Conservation (phyloP, 1,140 invertebrate genomes). For the Drosophila truncata region DNA sequence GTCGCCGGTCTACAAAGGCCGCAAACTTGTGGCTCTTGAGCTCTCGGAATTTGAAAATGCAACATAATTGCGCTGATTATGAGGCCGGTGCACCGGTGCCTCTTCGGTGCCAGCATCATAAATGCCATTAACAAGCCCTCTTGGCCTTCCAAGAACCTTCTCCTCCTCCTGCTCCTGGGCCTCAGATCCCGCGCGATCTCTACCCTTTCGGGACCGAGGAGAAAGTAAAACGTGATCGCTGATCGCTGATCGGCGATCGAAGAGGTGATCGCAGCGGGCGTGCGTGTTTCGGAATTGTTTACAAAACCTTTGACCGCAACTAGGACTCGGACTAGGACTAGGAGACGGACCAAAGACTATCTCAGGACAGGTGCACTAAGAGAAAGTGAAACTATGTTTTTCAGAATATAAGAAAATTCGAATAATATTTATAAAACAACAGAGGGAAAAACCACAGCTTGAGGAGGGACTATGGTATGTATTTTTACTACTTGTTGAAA, state of each 20-base stretch:
- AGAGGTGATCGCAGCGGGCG: slow-evolving; percentile 34
- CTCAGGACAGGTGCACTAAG: slow-evolving; percentile 1
- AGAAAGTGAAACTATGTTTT: not conserved
- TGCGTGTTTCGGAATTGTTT: slow-evolving; percentile 38
- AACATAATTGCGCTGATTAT: slow-evolving; percentile 84
- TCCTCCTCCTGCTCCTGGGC: not conserved
- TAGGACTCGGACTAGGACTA: slow-evolving; percentile 30
- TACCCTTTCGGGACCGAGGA: slow-evolving; percentile 28
- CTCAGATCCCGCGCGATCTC: not conserved
- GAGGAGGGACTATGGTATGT: no score
- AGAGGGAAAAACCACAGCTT: no score
- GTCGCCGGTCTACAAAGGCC: slow-evolving; percentile 54
- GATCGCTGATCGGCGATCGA: not conserved
- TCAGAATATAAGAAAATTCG: no score
- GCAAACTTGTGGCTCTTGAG: slow-evolving; percentile 55
- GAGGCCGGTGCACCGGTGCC: slow-evolving; percentile 14
- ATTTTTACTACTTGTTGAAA: no score
- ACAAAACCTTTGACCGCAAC: slow-evolving; percentile 46
- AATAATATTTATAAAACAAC: no score
- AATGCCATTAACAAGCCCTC: slow-evolving; percentile 76
- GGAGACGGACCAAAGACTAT: slow-evolving; percentile 24
- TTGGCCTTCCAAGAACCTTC: slow-evolving; percentile 65
- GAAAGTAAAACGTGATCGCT: slow-evolving; percentile 55
- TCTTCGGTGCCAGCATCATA: slow-evolving; percentile 48
- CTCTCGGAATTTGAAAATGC: slow-evolving; percentile 77